A percentile compares a stretch with the other conserved stretches of the same genome.
Conservation (phyloP, 2,113 vertebrate species). For the Aptenodytes patagonicus region DNA sequence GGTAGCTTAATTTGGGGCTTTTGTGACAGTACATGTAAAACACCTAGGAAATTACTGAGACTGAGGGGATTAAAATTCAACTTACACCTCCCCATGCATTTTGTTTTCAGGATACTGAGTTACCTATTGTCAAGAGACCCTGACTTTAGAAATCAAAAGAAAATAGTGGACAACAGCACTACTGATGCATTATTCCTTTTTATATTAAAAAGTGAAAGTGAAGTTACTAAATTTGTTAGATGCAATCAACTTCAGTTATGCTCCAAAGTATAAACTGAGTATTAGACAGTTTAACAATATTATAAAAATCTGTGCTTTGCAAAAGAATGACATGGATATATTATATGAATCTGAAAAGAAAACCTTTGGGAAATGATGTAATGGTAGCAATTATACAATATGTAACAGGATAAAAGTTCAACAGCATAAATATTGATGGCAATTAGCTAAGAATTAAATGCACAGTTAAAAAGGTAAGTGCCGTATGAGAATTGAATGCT, state of each 20-base stretch:
- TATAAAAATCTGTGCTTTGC: conserved; percentile 21
- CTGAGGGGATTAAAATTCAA: neutral
- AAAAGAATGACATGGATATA: conserved; percentile 26
- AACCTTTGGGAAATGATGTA: conserved; percentile 69
- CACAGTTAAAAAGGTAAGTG: conserved; percentile 66
- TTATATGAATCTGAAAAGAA: conserved; percentile 49
- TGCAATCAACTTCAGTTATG: neutral
- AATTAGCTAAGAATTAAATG: conserved; percentile 74
- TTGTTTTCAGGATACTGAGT: neutral
- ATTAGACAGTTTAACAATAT: neutral
- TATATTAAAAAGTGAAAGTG: neutral
- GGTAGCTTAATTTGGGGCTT: neutral
- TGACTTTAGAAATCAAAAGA: neutral
- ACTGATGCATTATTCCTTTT: neutral
- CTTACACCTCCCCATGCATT: neutral
- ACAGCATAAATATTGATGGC: conserved; percentile 71
- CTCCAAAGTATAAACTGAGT: neutral
- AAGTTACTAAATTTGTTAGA: conserved; percentile 2
- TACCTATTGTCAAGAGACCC: neutral
- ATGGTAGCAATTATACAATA: conserved; percentile 67
- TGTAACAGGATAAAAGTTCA: conserved; percentile 68
- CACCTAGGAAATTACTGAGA: neutral
- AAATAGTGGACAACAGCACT: neutral
- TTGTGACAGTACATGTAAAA: neutral
- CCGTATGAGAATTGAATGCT: conserved; percentile 60